Base-by-base conservation (phyloP, 2,797 vertebrate species). In the Ctenosaura bakeri region DNA sequence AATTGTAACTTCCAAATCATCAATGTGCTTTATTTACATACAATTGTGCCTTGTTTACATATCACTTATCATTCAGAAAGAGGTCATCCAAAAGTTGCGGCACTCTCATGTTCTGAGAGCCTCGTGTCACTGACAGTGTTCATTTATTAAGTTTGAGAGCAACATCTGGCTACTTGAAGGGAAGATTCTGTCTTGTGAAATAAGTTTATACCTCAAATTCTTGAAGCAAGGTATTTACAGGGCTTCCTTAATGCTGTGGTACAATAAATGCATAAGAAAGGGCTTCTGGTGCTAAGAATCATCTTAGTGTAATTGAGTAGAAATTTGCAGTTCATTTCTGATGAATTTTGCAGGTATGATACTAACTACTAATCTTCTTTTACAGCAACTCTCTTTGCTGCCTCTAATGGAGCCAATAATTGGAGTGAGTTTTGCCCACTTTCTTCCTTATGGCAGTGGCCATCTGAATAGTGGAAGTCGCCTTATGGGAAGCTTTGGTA, bases 401-500 rank as follows among this genome's bases (percentile, higher is more conserved):
- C 99, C 99, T 94, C 97, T 99, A 95, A 98, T 99, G 98, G 99
- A 99, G 97, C 99, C 99, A 50, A 97, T 99, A 94, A 99, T 99
- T 94, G 98, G 99, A 90, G 98, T 99, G 96, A 99, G 98, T 97
- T 99, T 99, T 97, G 98, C 99, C 93, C 99, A 99, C 95, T 99
- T 99, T 90, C 98, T 99, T 93, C 99, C 99, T 69, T 99, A 99
- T 64, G 99, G 99, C 94, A 99, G 98, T 71, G 97, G 99, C 92
- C 98, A 98, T 93, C 97, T 99, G 87, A 99, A 98, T 85, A 98
- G 98, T 93, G 99, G 99, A 95, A 99, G 97, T 95, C 98, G 98
- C 42, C 98, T 99, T 92, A 98, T 99, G n/a, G 99, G 99, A 93
- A 97, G 98, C 93, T 99, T 99, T 95, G 99, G 99, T 94, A 99